phyloP scores from a whole-genome alignment of 2,888 invertebrate species.

The Volucella inanis region DNA sequence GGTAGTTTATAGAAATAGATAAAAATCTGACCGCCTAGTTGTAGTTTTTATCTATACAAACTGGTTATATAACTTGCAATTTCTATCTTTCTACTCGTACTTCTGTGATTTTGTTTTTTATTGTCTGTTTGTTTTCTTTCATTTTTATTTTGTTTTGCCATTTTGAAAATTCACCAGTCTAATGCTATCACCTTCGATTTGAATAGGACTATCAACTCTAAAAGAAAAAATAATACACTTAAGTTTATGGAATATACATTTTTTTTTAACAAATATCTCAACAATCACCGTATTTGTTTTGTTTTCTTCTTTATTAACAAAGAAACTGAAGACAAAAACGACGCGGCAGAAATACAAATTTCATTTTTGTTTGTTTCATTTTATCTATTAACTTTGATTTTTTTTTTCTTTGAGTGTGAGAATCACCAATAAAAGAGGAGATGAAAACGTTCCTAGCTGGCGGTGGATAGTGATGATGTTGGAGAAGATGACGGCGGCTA shows the following conservation, averaged over 20 bases:
- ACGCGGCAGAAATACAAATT: constrained; percentile 35
- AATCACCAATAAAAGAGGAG: constrained; percentile 10
- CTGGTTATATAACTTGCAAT: constrained; percentile 67
- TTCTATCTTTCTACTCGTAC: constrained; percentile 17
- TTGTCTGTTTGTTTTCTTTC: constrained; percentile 1
- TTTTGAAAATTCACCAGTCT: too few relatives aligned
- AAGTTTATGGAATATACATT: background rate
- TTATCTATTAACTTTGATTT: constrained; percentile 61
- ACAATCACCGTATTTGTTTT: background rate
- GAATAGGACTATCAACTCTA: background rate
- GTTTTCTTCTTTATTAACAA: constrained; percentile 42
- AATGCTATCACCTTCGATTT: too few relatives aligned
- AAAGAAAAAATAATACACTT: constrained; percentile 15
- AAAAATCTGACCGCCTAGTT: constrained; percentile 45
- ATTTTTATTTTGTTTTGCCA: too few relatives aligned
- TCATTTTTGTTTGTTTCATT: constrained; percentile 39
- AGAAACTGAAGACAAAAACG: constrained; percentile 40
- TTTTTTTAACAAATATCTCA: constrained; percentile 22
- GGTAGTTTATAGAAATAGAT: constrained; percentile 13
- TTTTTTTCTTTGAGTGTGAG: background rate
- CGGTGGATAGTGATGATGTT: constrained; percentile 15
- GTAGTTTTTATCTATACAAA: constrained; percentile 61
- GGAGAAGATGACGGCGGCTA: constrained; percentile 41
- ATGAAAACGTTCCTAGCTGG: background rate
- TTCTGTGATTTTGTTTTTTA: constrained; percentile 17